Conservation (phyloP, 2,888 invertebrate genomes). For the Lycaena phlaeas region DNA sequence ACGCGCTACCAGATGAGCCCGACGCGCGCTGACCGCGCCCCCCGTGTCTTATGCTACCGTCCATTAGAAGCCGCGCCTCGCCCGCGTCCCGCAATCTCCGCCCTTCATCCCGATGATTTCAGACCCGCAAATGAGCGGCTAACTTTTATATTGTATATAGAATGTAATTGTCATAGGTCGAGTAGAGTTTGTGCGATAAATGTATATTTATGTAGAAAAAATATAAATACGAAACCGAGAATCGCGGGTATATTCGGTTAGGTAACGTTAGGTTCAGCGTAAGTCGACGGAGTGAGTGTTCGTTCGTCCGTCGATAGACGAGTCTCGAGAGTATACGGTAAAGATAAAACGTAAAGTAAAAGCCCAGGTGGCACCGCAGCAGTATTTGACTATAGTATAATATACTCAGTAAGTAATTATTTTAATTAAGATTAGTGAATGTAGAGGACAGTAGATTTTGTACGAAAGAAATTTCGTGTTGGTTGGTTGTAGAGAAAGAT, state of each 20-base stretch:
- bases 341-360: slow-evolving; percentile 8
- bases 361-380: slow-evolving; percentile 15
- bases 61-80: slow-evolving; percentile 26
- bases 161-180: neutral
- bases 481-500: slow-evolving; percentile 1
- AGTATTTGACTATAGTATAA: slow-evolving; percentile 23
- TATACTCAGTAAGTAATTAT: slow-evolving; percentile 12
- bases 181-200: neutral
- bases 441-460: slow-evolving; percentile 11
- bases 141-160: neutral
- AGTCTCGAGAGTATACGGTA: slow-evolving; percentile 5
- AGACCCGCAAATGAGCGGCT: slow-evolving; percentile 3
- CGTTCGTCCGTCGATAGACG: neutral
- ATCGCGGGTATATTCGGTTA: neutral
- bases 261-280: neutral
- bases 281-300: neutral
- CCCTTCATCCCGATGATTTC: slow-evolving; percentile 4
- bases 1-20: slow-evolving; percentile 37
- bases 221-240: neutral
- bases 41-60: slow-evolving; percentile 34
- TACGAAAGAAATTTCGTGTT: slow-evolving; percentile 9
- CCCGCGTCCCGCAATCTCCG: slow-evolving; percentile 9
- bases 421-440: slow-evolving; percentile 12
- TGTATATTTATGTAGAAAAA: neutral
- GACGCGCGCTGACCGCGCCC: slow-evolving; percentile 30